Evolutionary conservation across 2,888 invertebrate genomes (phyloP), one percentile per base, ranked within the genome.

Genomic region (Lacanobia wlatinum): DNA sequence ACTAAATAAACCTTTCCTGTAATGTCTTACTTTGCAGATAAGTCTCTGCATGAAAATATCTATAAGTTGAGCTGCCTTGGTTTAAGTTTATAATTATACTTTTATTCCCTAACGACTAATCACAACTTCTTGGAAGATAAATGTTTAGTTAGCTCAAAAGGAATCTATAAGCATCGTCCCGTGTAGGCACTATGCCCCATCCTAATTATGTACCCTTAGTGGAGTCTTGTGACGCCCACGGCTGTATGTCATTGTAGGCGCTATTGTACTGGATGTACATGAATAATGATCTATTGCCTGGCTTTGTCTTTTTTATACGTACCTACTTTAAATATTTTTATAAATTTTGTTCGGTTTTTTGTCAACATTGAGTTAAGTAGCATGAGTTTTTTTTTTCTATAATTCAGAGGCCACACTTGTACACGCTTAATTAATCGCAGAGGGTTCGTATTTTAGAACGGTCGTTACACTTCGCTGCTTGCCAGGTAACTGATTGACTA

Each of bases 211-310:
- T 50, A 64, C 70, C 71, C 63, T 80, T 67, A 80, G 76, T 43
- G 34, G 56, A 56, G 48, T 48, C 55, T 48, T 48, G 58, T 34
- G 28, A 23, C 40, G 81, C 76, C 63, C 76, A 64, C 46, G 60
- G 48, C 52, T 58, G 46, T n/a, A 56, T n/a, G 55, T 55, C 68
- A 68, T 74, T 60, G 55, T 80, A 28, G 52, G 23, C 55, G 55
- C 60, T 48, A 34, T 59, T 67, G n/a, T 70, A 56, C 65, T 56
- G 3, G 12, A 60, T 67, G 14, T 67, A 67, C 67, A 78, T 68
- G 56, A 78, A 68, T 78, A 77, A 78, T 78, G 63, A 74, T 68
- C 21, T 18, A 68, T 79, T 68, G 28, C 23, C 21, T 28, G 55
- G 10, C 56, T 60, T 58, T 69, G n/a, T 48, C 5, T 12, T 43